phyloP scores from a whole-genome alignment of 2,888 invertebrate genomes.

The Pseudoips prasinana region DNA sequence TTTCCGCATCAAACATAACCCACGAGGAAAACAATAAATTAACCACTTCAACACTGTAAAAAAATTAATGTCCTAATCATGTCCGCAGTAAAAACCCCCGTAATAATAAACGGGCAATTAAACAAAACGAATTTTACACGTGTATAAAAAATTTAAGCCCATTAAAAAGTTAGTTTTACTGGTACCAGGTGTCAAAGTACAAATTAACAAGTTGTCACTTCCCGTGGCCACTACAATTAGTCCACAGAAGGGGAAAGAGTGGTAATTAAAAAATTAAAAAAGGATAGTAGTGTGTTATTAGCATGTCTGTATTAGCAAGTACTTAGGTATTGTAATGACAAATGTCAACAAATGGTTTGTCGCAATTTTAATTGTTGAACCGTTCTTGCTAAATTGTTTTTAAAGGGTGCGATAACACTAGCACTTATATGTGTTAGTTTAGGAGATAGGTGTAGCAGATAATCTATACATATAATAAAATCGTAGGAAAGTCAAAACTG shows the following conservation, averaged over 20 bases:
- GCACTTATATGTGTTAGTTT: too few species aligned
- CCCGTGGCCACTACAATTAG: slow-evolving; percentile 43
- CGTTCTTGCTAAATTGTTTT: too few species aligned
- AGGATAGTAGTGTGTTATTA: slow-evolving; percentile 10
- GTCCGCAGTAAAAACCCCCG: too few species aligned
- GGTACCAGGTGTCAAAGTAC: slow-evolving; percentile 64
- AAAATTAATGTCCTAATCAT: not conserved
- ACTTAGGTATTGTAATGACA: slow-evolving; percentile 8
- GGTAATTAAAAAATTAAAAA: slow-evolving; percentile 28
- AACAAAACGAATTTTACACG: slow-evolving; percentile 22
- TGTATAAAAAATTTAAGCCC: slow-evolving; percentile 26
- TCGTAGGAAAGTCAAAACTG: too few species aligned
- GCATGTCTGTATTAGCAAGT: slow-evolving; percentile 8
- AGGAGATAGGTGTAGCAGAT: too few species aligned
- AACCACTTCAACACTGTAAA: too few species aligned
- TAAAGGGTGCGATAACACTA: too few species aligned
- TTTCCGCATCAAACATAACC: too few species aligned
- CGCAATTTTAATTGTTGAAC: slow-evolving; percentile 9
- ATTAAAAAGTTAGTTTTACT: slow-evolving; percentile 9
- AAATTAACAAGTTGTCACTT: slow-evolving; percentile 74
- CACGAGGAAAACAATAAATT: too few species aligned
- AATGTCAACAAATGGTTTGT: slow-evolving; percentile 9
- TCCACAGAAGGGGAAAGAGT: slow-evolving; percentile 25
- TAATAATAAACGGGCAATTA: slow-evolving; percentile 14
- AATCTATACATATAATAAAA: too few species aligned